Percentiles rank a stretch among this genome's conserved stretches.
These are phyloP conservation scores for Enteromius anoplus DNA, from an alignment of 2,797 vertebrate species.

Conservation along the genomic window DNA sequence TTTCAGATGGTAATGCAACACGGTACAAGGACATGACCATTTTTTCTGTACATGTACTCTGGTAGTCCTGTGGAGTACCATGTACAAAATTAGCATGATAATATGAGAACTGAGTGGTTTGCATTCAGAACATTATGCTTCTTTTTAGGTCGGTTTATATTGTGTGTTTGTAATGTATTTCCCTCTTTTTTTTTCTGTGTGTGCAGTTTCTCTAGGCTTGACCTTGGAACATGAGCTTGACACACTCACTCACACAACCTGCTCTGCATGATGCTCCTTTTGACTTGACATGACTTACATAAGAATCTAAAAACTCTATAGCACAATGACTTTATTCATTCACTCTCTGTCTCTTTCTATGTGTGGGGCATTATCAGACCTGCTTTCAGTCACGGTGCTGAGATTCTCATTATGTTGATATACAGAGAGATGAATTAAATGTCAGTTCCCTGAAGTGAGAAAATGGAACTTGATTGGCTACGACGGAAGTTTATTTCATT, in stretches of 20 bases:
- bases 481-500: conserved; percentile 28
- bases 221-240: conserved; percentile 1
- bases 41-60: not conserved
- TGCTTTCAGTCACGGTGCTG: conserved; percentile 11
- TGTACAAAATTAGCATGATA: not conserved
- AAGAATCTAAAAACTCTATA: conserved; percentile 1
- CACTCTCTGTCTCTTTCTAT: not conserved
- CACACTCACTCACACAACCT: not conserved
- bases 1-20: not conserved
- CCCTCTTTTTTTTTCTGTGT: too few relatives aligned
- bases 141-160: not conserved
- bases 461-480: conserved; percentile 32
- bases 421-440: conserved; percentile 25
- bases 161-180: not conserved
- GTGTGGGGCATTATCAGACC: not conserved
- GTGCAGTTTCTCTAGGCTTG: not conserved
- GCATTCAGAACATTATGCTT: not conserved
- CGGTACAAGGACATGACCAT: not conserved
- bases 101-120: not conserved
- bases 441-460: conserved; percentile 27
- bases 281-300: conserved; percentile 4
- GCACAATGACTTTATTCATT: conserved; percentile 12
- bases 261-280: not conserved
- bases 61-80: not conserved
- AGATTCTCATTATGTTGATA: conserved; percentile 15